A percentile compares a stretch with the other conserved stretches of the same genome.
Evolutionary conservation across 1,140 invertebrate species (phyloP).

Genomic region (Parasteatoda tepidariorum): DNA sequence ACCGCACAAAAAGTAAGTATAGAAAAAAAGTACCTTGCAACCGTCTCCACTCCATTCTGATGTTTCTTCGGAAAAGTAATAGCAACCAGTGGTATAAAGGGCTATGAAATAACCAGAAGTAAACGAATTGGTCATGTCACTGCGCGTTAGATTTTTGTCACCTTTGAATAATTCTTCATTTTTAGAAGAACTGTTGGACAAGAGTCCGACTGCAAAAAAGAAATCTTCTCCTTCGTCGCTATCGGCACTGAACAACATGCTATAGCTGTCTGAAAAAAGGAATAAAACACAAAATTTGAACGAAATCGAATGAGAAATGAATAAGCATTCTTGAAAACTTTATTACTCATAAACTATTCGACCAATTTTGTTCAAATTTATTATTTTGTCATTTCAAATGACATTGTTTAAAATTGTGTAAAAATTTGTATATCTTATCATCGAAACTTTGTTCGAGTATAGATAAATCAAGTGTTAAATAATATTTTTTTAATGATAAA

Average conservation of each 20-base stretch:
- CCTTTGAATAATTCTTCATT: not conserved
- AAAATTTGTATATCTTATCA: too few relatives aligned
- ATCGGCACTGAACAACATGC: conserved; percentile 10
- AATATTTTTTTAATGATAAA: too few relatives aligned
- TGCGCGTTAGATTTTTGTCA: not conserved
- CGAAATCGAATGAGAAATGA: not conserved
- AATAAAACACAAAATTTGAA: not conserved
- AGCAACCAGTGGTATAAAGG: conserved; percentile 38
- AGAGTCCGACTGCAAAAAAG: conserved; percentile 28
- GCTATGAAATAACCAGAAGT: conserved; percentile 26
- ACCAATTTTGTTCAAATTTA: not conserved
- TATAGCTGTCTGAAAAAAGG: not conserved
- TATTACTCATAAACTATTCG: too few relatives aligned
- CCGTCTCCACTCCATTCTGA: conserved; percentile 35
- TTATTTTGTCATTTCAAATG: too few relatives aligned
- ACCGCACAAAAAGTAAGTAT: too few relatives aligned
- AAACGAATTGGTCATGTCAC: conserved; percentile 49
- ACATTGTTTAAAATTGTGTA: too few relatives aligned
- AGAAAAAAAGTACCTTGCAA: conserved; percentile 54
- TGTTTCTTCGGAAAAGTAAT: conserved; percentile 45
- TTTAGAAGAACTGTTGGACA: conserved; percentile 1
- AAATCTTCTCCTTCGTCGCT: not conserved
- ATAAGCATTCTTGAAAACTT: too few relatives aligned
- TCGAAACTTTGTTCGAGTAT: too few relatives aligned
- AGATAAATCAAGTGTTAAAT: too few relatives aligned